These are phyloP conservation scores for Anser brachyrhynchus DNA, from an alignment of 2,113 vertebrate species.

Conservation along the genomic window DNA sequence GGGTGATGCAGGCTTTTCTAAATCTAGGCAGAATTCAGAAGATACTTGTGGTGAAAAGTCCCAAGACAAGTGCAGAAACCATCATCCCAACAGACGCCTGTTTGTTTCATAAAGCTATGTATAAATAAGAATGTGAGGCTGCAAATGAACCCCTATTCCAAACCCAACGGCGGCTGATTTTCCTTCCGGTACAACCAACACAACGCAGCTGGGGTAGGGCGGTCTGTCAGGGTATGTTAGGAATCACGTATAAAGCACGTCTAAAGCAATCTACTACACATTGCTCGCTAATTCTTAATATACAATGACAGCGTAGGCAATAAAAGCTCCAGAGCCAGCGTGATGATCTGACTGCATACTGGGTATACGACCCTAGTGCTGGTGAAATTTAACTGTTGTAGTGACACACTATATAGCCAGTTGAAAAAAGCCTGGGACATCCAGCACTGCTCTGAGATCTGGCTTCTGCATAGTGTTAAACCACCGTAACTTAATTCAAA, in stretches of 20 bases:
- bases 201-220: not conserved
- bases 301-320: not conserved
- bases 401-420: not conserved
- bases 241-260: not conserved
- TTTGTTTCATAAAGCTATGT: not conserved
- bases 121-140: not conserved
- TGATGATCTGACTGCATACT: not conserved
- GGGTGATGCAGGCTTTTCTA: not conserved
- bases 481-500: not conserved
- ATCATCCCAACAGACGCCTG: not conserved
- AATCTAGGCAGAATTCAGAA: not conserved
- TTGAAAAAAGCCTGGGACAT: not conserved
- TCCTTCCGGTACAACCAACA: not conserved
- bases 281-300: conserved; percentile 9
- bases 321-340: not conserved
- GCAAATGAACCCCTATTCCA: not conserved
- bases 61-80: not conserved
- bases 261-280: not conserved
- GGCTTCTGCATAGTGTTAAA: not conserved
- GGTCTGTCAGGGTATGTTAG: not conserved
- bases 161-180: not conserved
- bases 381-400: not conserved
- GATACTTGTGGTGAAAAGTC: not conserved
- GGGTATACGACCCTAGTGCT: not conserved
- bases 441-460: not conserved